phyloP scores from a whole-genome alignment of 2,888 invertebrate genomes.

The Caenorhabditis plicata region DNA sequence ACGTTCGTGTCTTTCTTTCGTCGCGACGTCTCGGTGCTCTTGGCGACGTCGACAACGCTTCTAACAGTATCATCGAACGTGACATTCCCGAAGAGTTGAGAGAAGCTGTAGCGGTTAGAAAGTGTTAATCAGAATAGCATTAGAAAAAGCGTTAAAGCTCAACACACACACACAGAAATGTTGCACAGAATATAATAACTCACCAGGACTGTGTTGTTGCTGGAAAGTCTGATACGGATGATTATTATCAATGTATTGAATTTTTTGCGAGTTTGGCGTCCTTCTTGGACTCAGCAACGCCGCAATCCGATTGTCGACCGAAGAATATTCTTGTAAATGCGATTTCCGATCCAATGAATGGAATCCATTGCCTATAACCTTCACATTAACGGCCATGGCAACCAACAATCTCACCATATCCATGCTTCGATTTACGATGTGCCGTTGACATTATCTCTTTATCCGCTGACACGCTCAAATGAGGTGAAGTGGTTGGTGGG shows the following conservation, averaged over 20 bases:
- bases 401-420: too few species aligned
- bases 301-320: conserved; percentile 30
- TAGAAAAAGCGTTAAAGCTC: neutral
- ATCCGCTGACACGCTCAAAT: conserved; percentile 45
- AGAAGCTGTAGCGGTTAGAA: conserved; percentile 27
- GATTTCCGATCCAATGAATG: conserved; percentile 57
- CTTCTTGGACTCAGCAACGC: conserved; percentile 35
- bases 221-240: too few species aligned
- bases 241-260: neutral
- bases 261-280: conserved; percentile 12
- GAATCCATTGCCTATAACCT: conserved; percentile 30
- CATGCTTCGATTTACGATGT: conserved; percentile 10
- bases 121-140: neutral
- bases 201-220: neutral
- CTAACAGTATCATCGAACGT: conserved; percentile 58
- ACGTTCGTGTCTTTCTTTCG: neutral
- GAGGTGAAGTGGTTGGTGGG: too few species aligned
- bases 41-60: conserved; percentile 19
- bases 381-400: conserved; percentile 14
- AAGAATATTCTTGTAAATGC: conserved; percentile 41
- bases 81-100: conserved; percentile 53
- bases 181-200: neutral
- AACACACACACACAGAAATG: neutral
- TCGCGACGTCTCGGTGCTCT: conserved; percentile 12
- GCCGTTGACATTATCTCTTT: conserved; percentile 46